These are phyloP conservation scores for Stratiolaelaps scimitus DNA, from an alignment of 1,140 invertebrate genomes.

Conservation along the genomic window DNA sequence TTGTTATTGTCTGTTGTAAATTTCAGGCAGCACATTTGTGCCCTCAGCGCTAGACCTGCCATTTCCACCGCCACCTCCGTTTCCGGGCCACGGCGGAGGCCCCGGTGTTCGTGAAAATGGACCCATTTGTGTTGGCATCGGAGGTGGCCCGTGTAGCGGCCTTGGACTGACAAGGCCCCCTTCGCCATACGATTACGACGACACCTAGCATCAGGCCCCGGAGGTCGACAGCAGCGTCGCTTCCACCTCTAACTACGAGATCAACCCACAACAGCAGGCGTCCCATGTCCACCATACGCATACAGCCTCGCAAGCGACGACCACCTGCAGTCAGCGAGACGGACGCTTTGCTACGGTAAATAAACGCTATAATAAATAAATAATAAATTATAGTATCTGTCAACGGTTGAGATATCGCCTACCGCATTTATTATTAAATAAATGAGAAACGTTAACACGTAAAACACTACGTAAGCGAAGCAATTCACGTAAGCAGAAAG, in stretches of 20 bases:
- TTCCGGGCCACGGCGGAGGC: not conserved
- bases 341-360: slow-evolving; percentile 27
- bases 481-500: too few relatives aligned
- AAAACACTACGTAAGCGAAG: too few relatives aligned
- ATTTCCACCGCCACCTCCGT: slow-evolving; percentile 22
- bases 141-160: not conserved
- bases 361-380: too few relatives aligned
- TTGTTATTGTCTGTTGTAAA: too few relatives aligned
- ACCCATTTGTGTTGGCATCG: slow-evolving; percentile 13
- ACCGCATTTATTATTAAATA: too few relatives aligned
- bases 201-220: slow-evolving; percentile 28
- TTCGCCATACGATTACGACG: slow-evolving; percentile 28
- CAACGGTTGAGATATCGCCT: too few relatives aligned
- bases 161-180: not conserved
- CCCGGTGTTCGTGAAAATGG: slow-evolving; percentile 2
- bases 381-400: too few relatives aligned
- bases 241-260: slow-evolving; percentile 28
- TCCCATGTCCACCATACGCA: too few relatives aligned
- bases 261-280: slow-evolving; percentile 6
- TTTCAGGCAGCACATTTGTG: slow-evolving; percentile 17
- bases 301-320: too few relatives aligned
- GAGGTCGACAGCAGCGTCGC: slow-evolving; percentile 28
- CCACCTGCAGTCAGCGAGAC: slow-evolving; percentile 16
- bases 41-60: slow-evolving; percentile 2
- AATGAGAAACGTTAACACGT: too few relatives aligned